Evolutionary conservation across 1,140 invertebrate genomes (phyloP), one percentile per base, ranked within the genome.

Genomic region (Hesperophylax magnus): DNA sequence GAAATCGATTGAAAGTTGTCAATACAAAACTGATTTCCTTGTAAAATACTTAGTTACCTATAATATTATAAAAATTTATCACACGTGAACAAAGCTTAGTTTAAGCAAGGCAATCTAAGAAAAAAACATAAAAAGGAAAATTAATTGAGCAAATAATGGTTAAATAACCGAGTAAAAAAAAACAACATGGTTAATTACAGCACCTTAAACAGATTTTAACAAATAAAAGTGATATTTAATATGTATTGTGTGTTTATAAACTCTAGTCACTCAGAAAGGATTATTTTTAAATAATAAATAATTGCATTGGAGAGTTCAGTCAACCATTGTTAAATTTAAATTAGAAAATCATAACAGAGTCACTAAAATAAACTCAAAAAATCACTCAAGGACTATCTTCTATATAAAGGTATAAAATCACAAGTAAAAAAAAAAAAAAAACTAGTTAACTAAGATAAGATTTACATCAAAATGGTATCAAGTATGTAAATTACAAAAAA

Each of bases 71-170:
- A 22, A 61, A 61, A 61, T 24, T 14, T 61, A 34, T 67, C 63
- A 67, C 63, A 67, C 63, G 27, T 67, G 22, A 67, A 67, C 63
- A 31, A 61, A 67, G 63, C 63, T 67, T 67, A n/a, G 63, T 67
- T 22, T 27, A 34, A 67, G 63, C 63, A 67, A 67, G 63, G 63
- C 63, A 67, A 67, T 67, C 63, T 67, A 67, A 6, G 31, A 27
- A 67, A 67, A 67, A 67, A 67, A 2, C 24, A 67, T 5, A 17
- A 27, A n/a, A 67, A 67, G 0, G 14, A 17, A 34, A 27, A 27
- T 22, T 67, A 8, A 67, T 67, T 67, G 9, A 20, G 39, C 39
- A 47, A 47, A 0, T 14, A 47, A 47, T 47, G 39, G 39, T 47
- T 14, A 47, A 47, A 34, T 14, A 47, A 47, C 39, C 39, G 14